Evolutionary conservation across 2,888 invertebrate species (phyloP).

Genomic region (Eudemis profundana): DNA sequence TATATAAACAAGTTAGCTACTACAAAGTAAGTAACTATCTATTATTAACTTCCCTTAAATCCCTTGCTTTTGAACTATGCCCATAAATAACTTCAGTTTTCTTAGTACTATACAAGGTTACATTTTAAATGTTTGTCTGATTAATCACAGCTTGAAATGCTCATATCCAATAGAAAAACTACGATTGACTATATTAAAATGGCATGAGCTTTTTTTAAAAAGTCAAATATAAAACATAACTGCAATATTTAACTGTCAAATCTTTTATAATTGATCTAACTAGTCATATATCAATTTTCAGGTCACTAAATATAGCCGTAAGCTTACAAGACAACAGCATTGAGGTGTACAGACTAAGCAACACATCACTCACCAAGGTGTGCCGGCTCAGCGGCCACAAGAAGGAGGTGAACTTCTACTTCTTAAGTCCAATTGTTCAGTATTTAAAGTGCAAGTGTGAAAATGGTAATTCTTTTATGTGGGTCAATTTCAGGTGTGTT

Average conservation of each 20-base stretch:
- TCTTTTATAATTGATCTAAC: not conserved
- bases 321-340: conserved; percentile 69
- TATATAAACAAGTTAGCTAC: conserved; percentile 87
- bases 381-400: conserved; percentile 76
- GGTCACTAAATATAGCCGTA: conserved; percentile 70
- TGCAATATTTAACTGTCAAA: too few relatives aligned
- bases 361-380: conserved; percentile 62
- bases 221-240: too few relatives aligned
- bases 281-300: conserved; percentile 50
- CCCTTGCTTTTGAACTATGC: not conserved
- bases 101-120: not conserved
- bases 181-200: too few relatives aligned
- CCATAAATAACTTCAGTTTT: not conserved
- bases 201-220: too few relatives aligned
- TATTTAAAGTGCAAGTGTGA: too few relatives aligned
- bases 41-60: not conserved
- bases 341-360: conserved; percentile 72
- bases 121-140: not conserved
- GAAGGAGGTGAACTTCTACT: too few relatives aligned
- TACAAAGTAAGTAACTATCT: conserved; percentile 77
- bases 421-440: too few relatives aligned
- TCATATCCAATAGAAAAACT: too few relatives aligned
- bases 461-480: too few relatives aligned
- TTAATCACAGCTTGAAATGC: too few relatives aligned
- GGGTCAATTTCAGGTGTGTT: too few relatives aligned